Conservation (phyloP, 92 coral and sea anemone genomes). For the Porites divaricata region DNA sequence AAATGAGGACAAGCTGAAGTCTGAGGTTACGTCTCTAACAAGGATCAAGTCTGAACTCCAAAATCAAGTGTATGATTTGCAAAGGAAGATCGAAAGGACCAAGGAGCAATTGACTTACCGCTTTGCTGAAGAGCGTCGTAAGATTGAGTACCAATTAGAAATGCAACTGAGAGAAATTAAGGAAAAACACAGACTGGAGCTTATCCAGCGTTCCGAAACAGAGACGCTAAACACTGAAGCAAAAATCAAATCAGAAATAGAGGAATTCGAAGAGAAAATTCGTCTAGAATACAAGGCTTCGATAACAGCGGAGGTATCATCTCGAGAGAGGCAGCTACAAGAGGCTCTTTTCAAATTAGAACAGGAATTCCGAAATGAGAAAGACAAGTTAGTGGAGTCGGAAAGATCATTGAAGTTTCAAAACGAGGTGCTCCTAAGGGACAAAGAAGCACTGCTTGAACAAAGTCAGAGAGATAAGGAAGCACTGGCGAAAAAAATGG, state of each 20-base stretch:
- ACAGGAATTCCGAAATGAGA: conserved; percentile 18
- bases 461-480: conserved; percentile 56
- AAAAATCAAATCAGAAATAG: conserved; percentile 31
- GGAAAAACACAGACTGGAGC: conserved; percentile 37
- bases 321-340: conserved; percentile 44
- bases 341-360: conserved; percentile 46
- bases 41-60: conserved; percentile 29
- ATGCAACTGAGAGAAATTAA: conserved; percentile 21
- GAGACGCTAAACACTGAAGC: conserved; percentile 32
- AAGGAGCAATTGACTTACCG: conserved; percentile 29
- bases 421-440: conserved; percentile 41
- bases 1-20: conserved; percentile 32
- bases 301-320: conserved; percentile 30
- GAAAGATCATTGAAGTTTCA: conserved; percentile 53
- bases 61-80: conserved; percentile 14
- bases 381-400: conserved; percentile 41
- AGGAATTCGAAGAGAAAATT: conserved; percentile 52
- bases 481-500: conserved; percentile 53
- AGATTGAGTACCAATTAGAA: conserved; percentile 39
- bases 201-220: conserved; percentile 9
- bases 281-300: conserved; percentile 23
- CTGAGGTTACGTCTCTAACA: conserved; percentile 16
- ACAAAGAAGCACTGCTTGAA: conserved; percentile 31
- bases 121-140: conserved; percentile 45
- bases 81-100: conserved; percentile 21